A percentile compares a stretch with the other conserved stretches of the same genome.
phyloP scores from a whole-genome alignment of 2,113 vertebrate genomes.

The Leptobrachium leishanense region DNA sequence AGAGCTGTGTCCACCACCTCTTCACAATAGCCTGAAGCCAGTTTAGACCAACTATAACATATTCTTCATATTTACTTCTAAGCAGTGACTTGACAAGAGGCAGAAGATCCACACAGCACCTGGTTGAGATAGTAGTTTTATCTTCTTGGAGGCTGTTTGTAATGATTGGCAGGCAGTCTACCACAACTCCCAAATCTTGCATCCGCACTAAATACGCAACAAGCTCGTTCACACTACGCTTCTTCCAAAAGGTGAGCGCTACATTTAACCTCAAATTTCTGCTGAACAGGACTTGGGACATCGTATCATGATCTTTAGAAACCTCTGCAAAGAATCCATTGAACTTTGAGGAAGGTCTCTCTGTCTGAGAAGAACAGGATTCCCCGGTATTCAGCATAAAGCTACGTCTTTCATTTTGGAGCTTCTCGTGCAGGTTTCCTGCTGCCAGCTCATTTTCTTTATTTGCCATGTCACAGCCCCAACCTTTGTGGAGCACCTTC shows the following conservation, averaged over 20 bases:
- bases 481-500: slow-evolving; percentile 37
- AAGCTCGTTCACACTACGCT: slow-evolving; percentile 84
- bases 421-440: slow-evolving; percentile 75
- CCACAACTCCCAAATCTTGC: slow-evolving; percentile 85
- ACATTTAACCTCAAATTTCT: slow-evolving; percentile 87
- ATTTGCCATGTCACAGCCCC: slow-evolving; percentile 80
- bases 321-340: slow-evolving; percentile 87
- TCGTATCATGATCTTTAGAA: slow-evolving; percentile 81
- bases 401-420: slow-evolving; percentile 67
- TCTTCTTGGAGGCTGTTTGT: slow-evolving; percentile 86
- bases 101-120: slow-evolving; percentile 90
- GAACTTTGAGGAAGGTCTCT: slow-evolving; percentile 77
- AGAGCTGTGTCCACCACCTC: slow-evolving; percentile 83
- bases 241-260: slow-evolving; percentile 87
- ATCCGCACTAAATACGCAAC: slow-evolving; percentile 90
- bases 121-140: slow-evolving; percentile 77
- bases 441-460: slow-evolving; percentile 90
- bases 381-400: slow-evolving; percentile 78
- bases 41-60: slow-evolving; percentile 81
- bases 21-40: slow-evolving; percentile 89
- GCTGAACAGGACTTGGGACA: slow-evolving; percentile 87
- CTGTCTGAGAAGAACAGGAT: slow-evolving; percentile 71
- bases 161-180: slow-evolving; percentile 89
- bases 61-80: slow-evolving; percentile 86
- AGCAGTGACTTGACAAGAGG: slow-evolving; percentile 84